phyloP scores from a whole-genome alignment of 2,888 invertebrate species.

The Zootermopsis nevadensis region DNA sequence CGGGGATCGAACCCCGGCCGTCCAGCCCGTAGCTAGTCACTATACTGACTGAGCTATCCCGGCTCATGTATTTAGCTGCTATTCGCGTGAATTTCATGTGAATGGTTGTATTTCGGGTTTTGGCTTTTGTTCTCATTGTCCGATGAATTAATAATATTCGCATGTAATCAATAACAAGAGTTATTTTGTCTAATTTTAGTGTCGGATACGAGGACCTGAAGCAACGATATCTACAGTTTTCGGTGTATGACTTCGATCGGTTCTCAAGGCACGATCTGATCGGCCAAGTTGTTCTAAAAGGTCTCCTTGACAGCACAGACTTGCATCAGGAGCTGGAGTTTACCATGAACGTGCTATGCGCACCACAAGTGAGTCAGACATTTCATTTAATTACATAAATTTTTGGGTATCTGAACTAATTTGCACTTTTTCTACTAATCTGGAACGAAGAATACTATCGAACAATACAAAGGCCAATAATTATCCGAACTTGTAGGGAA shows the following conservation, averaged over 20 bases:
- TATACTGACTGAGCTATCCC: too few relatives aligned
- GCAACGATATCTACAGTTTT: slow-evolving; percentile 83
- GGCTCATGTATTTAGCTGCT: too few relatives aligned
- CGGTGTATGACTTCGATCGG: slow-evolving; percentile 89
- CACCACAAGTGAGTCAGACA: slow-evolving; percentile 71
- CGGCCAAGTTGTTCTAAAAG: slow-evolving; percentile 84
- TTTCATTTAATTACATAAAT: too few relatives aligned
- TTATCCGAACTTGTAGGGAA: too few relatives aligned
- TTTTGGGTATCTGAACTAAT: too few relatives aligned
- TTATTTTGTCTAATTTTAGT: slow-evolving; percentile 62
- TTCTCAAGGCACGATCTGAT: slow-evolving; percentile 90
- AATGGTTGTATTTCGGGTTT: not conserved
- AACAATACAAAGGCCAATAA: too few relatives aligned
- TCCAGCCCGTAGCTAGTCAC: too few relatives aligned
- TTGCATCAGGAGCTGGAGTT: slow-evolving; percentile 84
- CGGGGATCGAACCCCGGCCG: too few relatives aligned
- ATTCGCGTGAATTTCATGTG: slow-evolving; percentile 32
- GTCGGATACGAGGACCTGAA: slow-evolving; percentile 81
- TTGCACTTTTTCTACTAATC: too few relatives aligned
- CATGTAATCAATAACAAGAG: not conserved
- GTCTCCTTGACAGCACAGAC: slow-evolving; percentile 81
- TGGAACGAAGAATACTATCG: too few relatives aligned
- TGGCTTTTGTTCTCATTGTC: not conserved
- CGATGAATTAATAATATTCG: not conserved
- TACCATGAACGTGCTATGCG: slow-evolving; percentile 85